Conservation (phyloP, 2,888 invertebrate genomes). For the Brachyptera risi region DNA sequence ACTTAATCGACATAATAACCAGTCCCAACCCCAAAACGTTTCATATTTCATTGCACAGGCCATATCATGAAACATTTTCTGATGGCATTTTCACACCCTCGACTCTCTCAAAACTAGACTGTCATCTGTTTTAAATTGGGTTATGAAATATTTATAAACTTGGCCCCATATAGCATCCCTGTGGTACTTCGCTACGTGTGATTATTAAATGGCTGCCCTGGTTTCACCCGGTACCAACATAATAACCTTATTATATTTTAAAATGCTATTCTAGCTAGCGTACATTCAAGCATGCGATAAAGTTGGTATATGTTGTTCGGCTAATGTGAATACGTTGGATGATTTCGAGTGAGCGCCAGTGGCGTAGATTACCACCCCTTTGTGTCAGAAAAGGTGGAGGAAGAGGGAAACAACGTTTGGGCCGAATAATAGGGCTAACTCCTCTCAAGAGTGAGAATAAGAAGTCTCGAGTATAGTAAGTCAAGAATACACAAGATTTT, state of each 20-base stretch:
- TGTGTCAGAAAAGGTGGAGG: too few species aligned
- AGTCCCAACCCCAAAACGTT: too few species aligned
- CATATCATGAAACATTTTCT: constrained; percentile 1
- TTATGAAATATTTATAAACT: constrained; percentile 30
- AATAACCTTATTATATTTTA: constrained; percentile 35
- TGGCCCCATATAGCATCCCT: constrained; percentile 9
- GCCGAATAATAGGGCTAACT: too few species aligned
- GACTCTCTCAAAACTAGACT: neutral
- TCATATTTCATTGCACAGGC: too few species aligned
- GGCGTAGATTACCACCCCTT: too few species aligned
- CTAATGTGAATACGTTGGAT: too few species aligned
- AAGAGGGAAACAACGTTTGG: too few species aligned
- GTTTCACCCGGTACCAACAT: constrained; percentile 20
- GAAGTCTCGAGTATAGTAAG: too few species aligned
- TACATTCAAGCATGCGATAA: constrained; percentile 6
- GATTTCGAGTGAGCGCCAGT: constrained; percentile 21
- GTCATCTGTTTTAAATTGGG: constrained; percentile 29
- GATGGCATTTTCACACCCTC: neutral
- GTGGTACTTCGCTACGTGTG: constrained; percentile 5
- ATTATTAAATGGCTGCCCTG: constrained; percentile 32
- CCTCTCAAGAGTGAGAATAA: too few species aligned
- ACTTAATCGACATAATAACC: too few species aligned
- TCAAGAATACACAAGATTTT: too few species aligned
- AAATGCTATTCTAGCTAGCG: constrained; percentile 32
- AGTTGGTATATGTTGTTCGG: too few species aligned